Conservation (phyloP, 2,113 vertebrate species). For the Ibidorhyncha struthersii region DNA sequence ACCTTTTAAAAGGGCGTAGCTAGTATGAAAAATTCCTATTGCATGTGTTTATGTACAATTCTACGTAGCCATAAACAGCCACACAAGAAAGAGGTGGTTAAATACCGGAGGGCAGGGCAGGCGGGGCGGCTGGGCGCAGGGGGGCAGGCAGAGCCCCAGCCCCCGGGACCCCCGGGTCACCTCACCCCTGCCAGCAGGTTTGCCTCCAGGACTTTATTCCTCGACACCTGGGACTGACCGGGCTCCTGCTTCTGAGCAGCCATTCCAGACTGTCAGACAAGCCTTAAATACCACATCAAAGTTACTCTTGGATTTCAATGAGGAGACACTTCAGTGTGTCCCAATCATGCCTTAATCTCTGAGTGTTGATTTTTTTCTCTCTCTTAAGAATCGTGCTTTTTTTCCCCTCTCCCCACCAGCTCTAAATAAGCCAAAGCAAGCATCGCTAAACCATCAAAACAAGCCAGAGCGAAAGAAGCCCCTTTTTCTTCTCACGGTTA, state of each 20-base stretch:
- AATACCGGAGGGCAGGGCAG: not conserved
- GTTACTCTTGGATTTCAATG: not conserved
- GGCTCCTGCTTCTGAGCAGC: not conserved
- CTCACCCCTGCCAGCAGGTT: not conserved
- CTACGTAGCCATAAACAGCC: accelerated
- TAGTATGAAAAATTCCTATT: not conserved
- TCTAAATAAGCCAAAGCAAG: slow-evolving; percentile 29
- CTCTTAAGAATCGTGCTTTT: not conserved
- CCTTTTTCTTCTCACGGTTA: not conserved
- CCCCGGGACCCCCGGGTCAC: not conserved
- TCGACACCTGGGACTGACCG: not conserved
- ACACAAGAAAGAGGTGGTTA: too few relatives aligned
- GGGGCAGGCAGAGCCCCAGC: not conserved
- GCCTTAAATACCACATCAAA: not conserved
- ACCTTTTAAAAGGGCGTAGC: accelerated
- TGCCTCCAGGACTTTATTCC: not conserved
- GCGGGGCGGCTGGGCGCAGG: not conserved
- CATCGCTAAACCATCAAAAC: not conserved
- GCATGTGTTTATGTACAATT: not conserved
- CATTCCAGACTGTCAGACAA: not conserved
- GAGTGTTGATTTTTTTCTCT: not conserved
- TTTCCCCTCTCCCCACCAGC: not conserved
- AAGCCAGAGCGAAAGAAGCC: not conserved
- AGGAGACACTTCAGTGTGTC: not conserved
- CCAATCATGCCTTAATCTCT: not conserved